Conservation (phyloP, 2,888 invertebrate species). For the Orgyia antiqua region DNA sequence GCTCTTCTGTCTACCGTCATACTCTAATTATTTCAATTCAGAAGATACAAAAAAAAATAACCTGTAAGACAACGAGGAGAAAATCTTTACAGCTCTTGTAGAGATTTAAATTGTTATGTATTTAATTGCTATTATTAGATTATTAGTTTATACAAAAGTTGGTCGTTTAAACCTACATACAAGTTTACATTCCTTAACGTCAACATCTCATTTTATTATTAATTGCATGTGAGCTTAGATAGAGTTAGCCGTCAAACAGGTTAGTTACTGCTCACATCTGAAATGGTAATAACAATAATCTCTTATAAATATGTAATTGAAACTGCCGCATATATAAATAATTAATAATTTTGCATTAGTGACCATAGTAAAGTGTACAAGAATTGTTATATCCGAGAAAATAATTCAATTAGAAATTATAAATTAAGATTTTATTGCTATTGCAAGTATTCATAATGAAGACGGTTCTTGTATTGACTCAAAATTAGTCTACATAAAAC, state of each 20-base stretch:
- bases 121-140: no score
- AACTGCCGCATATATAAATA: conserved; percentile 14
- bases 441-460: not conserved
- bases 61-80: no score
- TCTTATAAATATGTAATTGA: conserved; percentile 18
- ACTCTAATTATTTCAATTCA: no score
- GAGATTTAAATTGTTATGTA: no score
- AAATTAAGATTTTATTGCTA: not conserved
- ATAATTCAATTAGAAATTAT: not conserved
- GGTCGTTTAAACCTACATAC: no score
- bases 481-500: not conserved
- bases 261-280: conserved; percentile 9
- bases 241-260: conserved; percentile 4
- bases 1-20: no score
- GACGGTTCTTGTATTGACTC: not conserved
- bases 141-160: no score
- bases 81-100: no score
- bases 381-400: conserved; percentile 2
- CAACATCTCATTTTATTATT: no score
- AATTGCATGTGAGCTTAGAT: not conserved
- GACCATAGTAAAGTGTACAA: conserved; percentile 3
- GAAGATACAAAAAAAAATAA: no score
- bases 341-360: conserved; percentile 11
- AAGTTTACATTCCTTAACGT: no score
- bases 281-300: conserved; percentile 10